Evolutionary conservation across 2,888 invertebrate genomes (phyloP), one percentile per base, ranked within the genome.

Genomic region (Melanophora roralis): DNA sequence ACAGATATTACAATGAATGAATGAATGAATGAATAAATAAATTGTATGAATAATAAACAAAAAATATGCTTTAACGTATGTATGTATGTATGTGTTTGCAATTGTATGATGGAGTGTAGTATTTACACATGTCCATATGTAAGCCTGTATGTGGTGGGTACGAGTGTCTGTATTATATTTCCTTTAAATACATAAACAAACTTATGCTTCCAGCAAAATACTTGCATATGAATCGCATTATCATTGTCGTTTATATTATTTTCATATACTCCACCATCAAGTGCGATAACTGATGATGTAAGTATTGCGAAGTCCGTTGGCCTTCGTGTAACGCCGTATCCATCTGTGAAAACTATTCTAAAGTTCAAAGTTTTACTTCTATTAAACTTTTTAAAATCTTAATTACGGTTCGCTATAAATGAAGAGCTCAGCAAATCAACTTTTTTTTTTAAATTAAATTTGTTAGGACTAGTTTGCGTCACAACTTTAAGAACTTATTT

Each of bases 1-100:
- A 40, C 40, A 51, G 23, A 57, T 40, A 74, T 74, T 51, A 40
- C 34, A 59, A 23, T 38, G 27, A 27, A 27, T n/a, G n/a, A n/a
- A n/a, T n/a, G 49, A 40, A 69, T 36, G 47, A 51, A 60, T 68
- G 60, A 68, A 65, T 72, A 38, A 40, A 72, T 45, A 62, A 45
- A 71, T 55, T 72, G 73, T 57, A 78, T 78, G 68, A 74, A 79
- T 74, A 79, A 79, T 74, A 78, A 74, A 51, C 68, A 69, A 55
- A 68, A 3, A 27, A 6, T 65, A 71, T n/a, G n/a, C n/a, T n/a
- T n/a, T n/a, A n/a, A n/a, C n/a, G n/a, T n/a, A n/a, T n/a, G n/a
- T 74, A 60, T 74, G 59, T 38, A 53, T 69, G 34, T 60, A 67
- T 65, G 59, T 71, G 36, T 60, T 67, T 71, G 53, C 65, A 60